Percentiles rank a stretch among this genome's conserved stretches.
phyloP scores from a whole-genome alignment of 2,113 vertebrate genomes.

The Cryptotis parvus region DNA sequence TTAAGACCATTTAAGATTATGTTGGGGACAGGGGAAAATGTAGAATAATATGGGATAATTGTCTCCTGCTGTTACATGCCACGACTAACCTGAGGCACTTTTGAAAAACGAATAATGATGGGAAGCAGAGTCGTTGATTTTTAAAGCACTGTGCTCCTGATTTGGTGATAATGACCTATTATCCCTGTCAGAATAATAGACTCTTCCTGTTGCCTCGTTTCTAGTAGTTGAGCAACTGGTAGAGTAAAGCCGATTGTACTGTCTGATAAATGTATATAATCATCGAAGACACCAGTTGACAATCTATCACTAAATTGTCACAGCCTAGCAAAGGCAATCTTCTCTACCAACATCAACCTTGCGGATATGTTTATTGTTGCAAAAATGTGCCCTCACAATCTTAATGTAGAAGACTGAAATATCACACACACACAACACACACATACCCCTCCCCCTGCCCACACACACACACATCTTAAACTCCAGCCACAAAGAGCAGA shows the following conservation, averaged over 20 bases:
- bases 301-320: constrained; percentile 63
- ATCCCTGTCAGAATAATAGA: constrained; percentile 54
- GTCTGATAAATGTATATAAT: constrained; percentile 25
- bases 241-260: not conserved
- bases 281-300: constrained; percentile 55
- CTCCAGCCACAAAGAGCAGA: not conserved
- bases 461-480: not conserved
- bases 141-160: constrained; percentile 51
- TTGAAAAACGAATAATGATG: constrained; percentile 55
- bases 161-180: constrained; percentile 69
- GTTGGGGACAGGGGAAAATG: not conserved
- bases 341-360: not conserved
- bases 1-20: constrained; percentile 44
- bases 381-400: constrained; percentile 2
- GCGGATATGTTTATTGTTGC: constrained; percentile 49
- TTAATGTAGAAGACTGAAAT: constrained; percentile 42
- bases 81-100: constrained; percentile 51
- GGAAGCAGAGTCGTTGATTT: constrained; percentile 45
- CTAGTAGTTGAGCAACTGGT: constrained; percentile 42
- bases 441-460: not conserved
- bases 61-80: constrained; percentile 54
- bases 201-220: constrained; percentile 51
- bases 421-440: not conserved
- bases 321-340: constrained; percentile 47
- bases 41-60: constrained; percentile 42